Conservation (phyloP, 2,888 invertebrate species). For the Euclidia mi region DNA sequence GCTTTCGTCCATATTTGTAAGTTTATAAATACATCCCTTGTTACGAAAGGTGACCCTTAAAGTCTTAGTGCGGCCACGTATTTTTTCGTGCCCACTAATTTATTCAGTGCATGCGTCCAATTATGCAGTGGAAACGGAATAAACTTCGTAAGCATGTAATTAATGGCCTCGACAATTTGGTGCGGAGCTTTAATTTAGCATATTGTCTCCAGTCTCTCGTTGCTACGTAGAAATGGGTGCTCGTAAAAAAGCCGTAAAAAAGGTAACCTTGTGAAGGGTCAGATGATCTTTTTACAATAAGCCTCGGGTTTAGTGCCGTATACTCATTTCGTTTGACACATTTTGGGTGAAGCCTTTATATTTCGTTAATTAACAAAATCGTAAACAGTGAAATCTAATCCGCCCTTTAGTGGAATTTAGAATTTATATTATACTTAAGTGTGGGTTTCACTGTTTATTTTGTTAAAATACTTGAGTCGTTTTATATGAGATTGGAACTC, state of each 20-base stretch:
- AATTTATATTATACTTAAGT: constrained; percentile 9
- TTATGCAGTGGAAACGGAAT: constrained; percentile 76
- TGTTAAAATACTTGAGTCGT: constrained; percentile 1
- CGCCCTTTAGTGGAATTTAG: constrained; percentile 21
- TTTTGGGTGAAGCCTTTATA: constrained; percentile 36
- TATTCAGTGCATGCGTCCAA: constrained; percentile 81
- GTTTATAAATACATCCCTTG: background rate
- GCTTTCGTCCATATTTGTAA: too few species aligned
- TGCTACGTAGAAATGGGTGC: constrained; percentile 54
- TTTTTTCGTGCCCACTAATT: constrained; percentile 61
- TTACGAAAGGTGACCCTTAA: background rate
- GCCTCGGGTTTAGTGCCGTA: constrained; percentile 46
- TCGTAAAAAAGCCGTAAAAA: constrained; percentile 50
- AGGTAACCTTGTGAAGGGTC: constrained; percentile 31
- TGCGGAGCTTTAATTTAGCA: constrained; percentile 67
- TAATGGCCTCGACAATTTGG: constrained; percentile 73
- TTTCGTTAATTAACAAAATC: constrained; percentile 46
- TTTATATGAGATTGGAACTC: too few species aligned
- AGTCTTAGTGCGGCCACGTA: constrained; percentile 22
- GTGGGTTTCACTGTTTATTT: background rate
- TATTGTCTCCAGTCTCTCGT: constrained; percentile 61
- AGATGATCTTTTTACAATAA: constrained; percentile 48
- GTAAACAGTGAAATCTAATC: constrained; percentile 20
- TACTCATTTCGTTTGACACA: constrained; percentile 46
- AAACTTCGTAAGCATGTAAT: constrained; percentile 83